Base-by-base conservation (phyloP, 2,888 invertebrate genomes). In the Epinotia demarniana region DNA sequence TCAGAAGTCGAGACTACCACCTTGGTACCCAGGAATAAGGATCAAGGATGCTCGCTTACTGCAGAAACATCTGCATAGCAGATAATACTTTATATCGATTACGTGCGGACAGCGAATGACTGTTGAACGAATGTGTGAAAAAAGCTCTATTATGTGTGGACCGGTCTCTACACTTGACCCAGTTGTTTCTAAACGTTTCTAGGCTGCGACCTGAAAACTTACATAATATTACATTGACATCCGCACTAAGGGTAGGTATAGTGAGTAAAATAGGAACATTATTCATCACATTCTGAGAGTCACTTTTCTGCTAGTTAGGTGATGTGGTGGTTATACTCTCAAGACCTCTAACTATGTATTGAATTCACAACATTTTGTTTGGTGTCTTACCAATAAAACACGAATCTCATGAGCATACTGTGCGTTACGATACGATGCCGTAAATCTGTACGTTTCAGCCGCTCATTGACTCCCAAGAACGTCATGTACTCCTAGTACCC, bases 91-190 rank as follows among this genome's bases (percentile, higher is more conserved):
- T 33, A 53, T 66, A 75, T 75, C 19, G 66, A 75, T 70, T 58
- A 19, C 18, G 53, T 53, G 66, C 66, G 23, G 66, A 66, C 27
- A 53, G 11, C 4, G 43, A 16, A 49, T 57, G 33, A 57, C 61
- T 46, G 68, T 55, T 61, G n/a, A 61, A 55, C 63, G 55, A n/a
- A 53, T 39, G 64, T 53, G 75, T 55, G 70, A 64, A 72, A 71
- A 70, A 63, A 70, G 53, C 57, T 27, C 64, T 60, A 75, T 70
- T 75, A 60, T 71, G 58, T 64, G 43, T 43, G 64, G 60, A 53
- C 60, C 70, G 75, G 60, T 69, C 33, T 66, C 11, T 64, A 66
- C 64, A 71, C 75, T 72, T 75, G 75, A 75, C 75, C 71, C 61
- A 62, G 72, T 75, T 75, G 71, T 46, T 66, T 75, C 66, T 66